Conservation (phyloP, 2,797 vertebrate species). For the Anguilla marmorata region DNA sequence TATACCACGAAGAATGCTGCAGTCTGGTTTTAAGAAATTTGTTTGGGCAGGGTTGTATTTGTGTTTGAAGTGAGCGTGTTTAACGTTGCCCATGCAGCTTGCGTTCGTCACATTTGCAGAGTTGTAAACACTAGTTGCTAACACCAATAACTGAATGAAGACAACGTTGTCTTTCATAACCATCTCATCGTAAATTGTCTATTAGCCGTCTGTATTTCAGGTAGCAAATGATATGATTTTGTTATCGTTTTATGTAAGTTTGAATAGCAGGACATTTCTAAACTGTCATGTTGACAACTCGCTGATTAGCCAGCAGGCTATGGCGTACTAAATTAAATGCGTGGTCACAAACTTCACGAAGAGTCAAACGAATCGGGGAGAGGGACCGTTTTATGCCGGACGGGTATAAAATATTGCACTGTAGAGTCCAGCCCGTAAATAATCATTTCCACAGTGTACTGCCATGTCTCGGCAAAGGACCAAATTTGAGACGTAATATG, state of each 20-base stretch:
- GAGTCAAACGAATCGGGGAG: slow-evolving; percentile 31
- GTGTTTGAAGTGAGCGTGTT: too few relatives aligned
- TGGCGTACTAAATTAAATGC: not conserved
- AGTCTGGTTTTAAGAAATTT: not conserved
- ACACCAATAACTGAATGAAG: too few relatives aligned
- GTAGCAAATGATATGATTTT: too few relatives aligned
- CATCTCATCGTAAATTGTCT: too few relatives aligned
- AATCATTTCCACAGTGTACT: not conserved
- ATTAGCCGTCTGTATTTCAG: too few relatives aligned
- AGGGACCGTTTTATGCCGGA: slow-evolving; percentile 39
- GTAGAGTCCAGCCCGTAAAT: not conserved
- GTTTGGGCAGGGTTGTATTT: too few relatives aligned
- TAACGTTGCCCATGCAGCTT: too few relatives aligned
- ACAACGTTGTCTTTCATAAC: too few relatives aligned
- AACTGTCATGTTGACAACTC: not conserved
- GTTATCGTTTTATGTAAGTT: too few relatives aligned
- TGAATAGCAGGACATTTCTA: not conserved
- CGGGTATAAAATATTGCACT: slow-evolving; percentile 19
- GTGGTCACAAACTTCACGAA: not conserved
- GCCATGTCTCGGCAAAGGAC: not conserved
- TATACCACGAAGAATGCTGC: not conserved
- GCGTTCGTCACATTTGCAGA: too few relatives aligned
- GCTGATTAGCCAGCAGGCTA: not conserved
- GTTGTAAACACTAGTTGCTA: too few relatives aligned
- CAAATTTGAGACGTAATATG: not conserved